Evolutionary conservation across 2,797 vertebrate species (phyloP), one percentile per base, ranked within the genome.

Genomic region (Protonibea diacanthus): DNA sequence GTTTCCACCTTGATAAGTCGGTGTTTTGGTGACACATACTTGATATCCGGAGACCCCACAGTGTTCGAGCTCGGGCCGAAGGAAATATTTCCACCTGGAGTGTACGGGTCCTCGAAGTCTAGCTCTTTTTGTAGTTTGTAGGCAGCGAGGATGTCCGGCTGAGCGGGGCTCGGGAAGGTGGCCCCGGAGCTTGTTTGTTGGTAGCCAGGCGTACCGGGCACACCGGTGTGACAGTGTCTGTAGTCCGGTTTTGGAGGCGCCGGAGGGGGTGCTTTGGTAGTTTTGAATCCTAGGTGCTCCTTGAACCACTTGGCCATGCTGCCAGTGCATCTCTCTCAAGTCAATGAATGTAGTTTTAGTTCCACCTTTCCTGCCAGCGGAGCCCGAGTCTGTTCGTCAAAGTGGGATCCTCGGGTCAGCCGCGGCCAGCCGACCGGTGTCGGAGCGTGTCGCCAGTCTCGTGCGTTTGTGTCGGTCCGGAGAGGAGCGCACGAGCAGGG

Each of bases 301-400:
- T 97, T 98, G 92, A 99, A 96, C 97, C 97, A 99, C 96, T 96
- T 97, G 94, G 97, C 97, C 95, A 99, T 98, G 89, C 95, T 97
- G 91, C 96, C 96, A 93, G 96, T 94, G 95, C 96, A 97, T 97
- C 92, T 94, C 97, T 95, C 92, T 93, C 88, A 93, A 92, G 91
- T 95, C 93, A 74, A 40, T 89, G 86, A 85, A 77, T 79, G 88
- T 84, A 88, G 85, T 91, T 92, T 92, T 80, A 71, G 71, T 83
- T 86, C 85, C 90, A 88, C 66, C 89, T 90, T 90, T 83, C 71
- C 87, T 81, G 85, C 76, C 91, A 71, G 83, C 88, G 79, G 77
- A 77, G 83, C 82, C 79, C 69, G 64, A 69, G 83, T 70, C 56
- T 79, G 71, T 60, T 70, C 59, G 77, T 70, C 74, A 60, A 81